Conservation (phyloP, 2,113 vertebrate species). For the Rostratula benghalensis region DNA sequence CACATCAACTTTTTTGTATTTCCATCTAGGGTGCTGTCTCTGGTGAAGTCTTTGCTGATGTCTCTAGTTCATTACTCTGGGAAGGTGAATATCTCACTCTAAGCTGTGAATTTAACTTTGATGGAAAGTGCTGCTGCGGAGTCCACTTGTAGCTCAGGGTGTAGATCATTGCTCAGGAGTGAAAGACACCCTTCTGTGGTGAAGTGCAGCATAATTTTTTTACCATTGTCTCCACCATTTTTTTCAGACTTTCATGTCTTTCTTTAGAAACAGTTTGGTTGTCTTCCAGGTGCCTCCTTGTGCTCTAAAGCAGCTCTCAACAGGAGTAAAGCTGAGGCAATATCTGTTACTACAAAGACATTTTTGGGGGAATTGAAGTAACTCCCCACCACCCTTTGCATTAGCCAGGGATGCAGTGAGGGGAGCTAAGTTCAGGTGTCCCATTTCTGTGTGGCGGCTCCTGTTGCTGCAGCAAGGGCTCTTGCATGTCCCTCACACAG, state of each 20-base stretch:
- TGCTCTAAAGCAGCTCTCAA: background rate
- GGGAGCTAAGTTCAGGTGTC: background rate
- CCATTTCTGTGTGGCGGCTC: background rate
- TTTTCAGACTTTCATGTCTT: background rate
- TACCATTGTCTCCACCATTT: background rate
- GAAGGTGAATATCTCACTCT: background rate
- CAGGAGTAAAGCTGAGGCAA: background rate
- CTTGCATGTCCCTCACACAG: rapidly evolving
- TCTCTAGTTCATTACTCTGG: background rate
- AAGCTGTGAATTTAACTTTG: background rate
- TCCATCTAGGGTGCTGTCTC: background rate
- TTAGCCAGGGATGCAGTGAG: background rate
- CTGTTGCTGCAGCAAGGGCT: background rate
- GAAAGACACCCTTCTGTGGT: background rate
- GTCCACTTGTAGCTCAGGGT: background rate
- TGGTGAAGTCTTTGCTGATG: background rate
- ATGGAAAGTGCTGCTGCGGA: background rate
- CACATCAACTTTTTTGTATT: background rate
- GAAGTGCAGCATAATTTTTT: background rate
- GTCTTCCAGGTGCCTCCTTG: background rate
- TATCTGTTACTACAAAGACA: background rate
- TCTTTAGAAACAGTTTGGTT: background rate
- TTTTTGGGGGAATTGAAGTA: background rate
- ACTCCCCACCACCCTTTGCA: background rate
- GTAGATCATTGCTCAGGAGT: background rate